Evolutionary conservation across 2,888 invertebrate species (phyloP).

Genomic region (Amblyteles armatorius): DNA sequence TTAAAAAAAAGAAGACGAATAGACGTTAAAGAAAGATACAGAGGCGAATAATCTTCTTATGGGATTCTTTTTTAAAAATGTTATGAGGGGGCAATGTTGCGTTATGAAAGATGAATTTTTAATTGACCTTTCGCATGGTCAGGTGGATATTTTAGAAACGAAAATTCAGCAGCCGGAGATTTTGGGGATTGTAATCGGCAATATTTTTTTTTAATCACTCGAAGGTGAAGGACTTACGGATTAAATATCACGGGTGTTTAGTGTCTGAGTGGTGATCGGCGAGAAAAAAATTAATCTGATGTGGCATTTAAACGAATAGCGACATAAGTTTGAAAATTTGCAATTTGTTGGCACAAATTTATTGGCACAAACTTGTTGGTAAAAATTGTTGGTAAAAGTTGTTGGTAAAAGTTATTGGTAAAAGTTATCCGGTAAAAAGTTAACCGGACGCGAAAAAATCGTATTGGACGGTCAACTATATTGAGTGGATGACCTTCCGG

Average conservation of each 20-base stretch:
- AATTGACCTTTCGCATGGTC: neutral
- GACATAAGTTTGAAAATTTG: neutral
- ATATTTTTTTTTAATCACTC: neutral
- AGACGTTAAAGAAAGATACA: constrained; percentile 15
- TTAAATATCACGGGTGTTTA: neutral
- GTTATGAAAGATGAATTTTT: neutral
- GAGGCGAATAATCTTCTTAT: constrained; percentile 13
- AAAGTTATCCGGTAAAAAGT: no score
- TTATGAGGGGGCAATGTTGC: neutral
- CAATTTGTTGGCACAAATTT: neutral
- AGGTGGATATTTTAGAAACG: neutral
- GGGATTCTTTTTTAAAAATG: no score
- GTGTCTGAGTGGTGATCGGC: neutral
- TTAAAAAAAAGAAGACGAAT: neutral
- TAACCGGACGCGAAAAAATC: constrained; percentile 9
- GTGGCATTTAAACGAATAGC: neutral
- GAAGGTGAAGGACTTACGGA: neutral
- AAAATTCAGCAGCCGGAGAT: neutral
- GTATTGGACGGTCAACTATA: constrained; percentile 37
- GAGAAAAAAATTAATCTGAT: neutral
- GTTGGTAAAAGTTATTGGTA: no score
- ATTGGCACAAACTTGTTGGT: no score
- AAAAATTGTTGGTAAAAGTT: no score
- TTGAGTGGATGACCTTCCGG: constrained; percentile 76
- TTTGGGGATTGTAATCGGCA: neutral